Conservation (phyloP, 2,888 invertebrate genomes). For the Crematogaster levior region DNA sequence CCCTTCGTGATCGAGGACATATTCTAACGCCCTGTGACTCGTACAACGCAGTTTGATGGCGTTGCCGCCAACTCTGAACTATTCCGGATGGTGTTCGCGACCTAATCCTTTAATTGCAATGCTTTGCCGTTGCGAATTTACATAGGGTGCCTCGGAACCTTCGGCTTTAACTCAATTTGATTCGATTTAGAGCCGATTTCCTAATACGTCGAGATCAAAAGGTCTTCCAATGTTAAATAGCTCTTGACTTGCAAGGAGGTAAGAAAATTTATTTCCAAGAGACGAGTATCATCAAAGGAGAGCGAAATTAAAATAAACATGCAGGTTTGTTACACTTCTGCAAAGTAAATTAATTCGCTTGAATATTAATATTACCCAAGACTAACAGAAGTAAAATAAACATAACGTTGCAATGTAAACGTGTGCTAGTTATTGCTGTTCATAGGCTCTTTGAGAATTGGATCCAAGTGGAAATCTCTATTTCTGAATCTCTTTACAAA, state of each 20-base stretch:
- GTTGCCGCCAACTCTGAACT: not conserved
- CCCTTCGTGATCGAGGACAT: not conserved
- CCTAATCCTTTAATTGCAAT: slow-evolving; percentile 29
- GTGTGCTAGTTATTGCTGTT: slow-evolving; percentile 15
- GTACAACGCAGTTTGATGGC: not conserved
- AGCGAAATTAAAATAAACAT: not conserved
- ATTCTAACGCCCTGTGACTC: not conserved
- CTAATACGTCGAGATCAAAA: not conserved
- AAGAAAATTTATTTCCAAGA: not conserved
- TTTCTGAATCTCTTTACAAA: slow-evolving; percentile 16
- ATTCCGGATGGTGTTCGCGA: not conserved
- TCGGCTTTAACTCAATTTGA: slow-evolving; percentile 10
- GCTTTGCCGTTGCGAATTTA: not conserved
- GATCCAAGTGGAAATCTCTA: not conserved
- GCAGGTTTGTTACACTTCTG: not conserved
- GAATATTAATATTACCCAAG: not conserved
- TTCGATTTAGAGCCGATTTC: not conserved
- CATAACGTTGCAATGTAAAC: not conserved
- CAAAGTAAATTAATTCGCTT: not conserved
- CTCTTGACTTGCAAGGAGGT: not conserved
- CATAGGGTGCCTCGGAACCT: not conserved
- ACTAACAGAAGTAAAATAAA: not conserved
- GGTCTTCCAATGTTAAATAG: not conserved
- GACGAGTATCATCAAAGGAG: not conserved
- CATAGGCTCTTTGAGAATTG: slow-evolving; percentile 18